These are phyloP conservation scores for Lepus europaeus DNA, from an alignment of 2,113 vertebrate species.

Conservation along the genomic window DNA sequence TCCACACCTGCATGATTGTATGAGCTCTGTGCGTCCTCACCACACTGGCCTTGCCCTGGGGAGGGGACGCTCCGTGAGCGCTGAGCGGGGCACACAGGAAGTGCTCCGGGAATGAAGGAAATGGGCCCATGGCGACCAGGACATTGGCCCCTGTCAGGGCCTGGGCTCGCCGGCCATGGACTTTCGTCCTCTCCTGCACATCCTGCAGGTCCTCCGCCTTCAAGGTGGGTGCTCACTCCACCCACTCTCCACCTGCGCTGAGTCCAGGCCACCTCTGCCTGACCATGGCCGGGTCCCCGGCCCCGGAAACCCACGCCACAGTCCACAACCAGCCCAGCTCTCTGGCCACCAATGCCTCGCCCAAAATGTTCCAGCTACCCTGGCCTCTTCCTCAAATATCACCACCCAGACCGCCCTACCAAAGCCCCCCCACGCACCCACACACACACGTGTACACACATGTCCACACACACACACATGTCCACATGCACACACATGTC, in stretches of 20 bases:
- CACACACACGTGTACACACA: too few species aligned
- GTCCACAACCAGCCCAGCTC: fast-evolving
- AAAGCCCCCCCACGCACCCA: background rate
- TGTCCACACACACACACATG: too few species aligned
- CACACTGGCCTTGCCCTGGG: background rate
- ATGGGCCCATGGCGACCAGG: background rate
- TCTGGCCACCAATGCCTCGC: background rate
- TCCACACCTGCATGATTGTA: background rate
- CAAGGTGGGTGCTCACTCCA: background rate
- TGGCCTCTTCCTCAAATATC: background rate
- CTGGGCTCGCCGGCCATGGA: background rate
- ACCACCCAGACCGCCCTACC: background rate
- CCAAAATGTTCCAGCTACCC: background rate
- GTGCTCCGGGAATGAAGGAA: background rate
- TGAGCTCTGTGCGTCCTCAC: background rate
- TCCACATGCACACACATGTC: too few species aligned
- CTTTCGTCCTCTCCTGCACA: background rate
- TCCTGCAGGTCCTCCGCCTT: background rate
- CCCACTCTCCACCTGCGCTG: background rate
- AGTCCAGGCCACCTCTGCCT: background rate
- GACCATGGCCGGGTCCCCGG: too few species aligned
- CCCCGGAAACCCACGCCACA: background rate
- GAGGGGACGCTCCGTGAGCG: background rate
- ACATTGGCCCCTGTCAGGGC: background rate
- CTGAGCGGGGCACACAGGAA: background rate